Percentiles rank a stretch among this genome's conserved stretches.
Evolutionary conservation across 2,113 vertebrate species (phyloP).

Genomic region (Colaptes auratus): DNA sequence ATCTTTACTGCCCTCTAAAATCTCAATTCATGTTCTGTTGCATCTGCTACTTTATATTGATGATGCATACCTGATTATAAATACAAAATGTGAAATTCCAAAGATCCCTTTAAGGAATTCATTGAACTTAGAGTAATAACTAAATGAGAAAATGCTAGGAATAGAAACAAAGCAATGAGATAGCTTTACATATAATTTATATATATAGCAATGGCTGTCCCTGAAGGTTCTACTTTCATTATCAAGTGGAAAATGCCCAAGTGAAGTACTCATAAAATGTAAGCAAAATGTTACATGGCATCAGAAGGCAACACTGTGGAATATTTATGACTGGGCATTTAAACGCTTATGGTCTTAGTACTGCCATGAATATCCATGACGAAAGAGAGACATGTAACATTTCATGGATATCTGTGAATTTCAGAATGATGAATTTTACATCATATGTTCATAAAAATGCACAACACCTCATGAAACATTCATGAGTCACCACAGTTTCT

Average conservation of each 20-base stretch:
- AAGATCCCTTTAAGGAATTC: not conserved
- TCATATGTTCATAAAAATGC: conserved; percentile 53
- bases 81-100: conserved; percentile 3
- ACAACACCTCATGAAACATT: conserved; percentile 13
- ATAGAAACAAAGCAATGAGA: conserved; percentile 3
- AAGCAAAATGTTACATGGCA: conserved; percentile 30
- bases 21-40: not conserved
- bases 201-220: not conserved
- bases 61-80: not conserved
- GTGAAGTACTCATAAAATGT: not conserved
- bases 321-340: conserved; percentile 45
- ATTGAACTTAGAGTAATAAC: not conserved
- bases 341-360: not conserved
- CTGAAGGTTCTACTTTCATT: conserved; percentile 35
- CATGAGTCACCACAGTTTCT: conserved; percentile 13
- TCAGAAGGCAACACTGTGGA: conserved; percentile 4
- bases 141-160: conserved; percentile 1
- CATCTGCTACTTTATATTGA: not conserved
- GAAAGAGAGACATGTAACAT: not conserved
- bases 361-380: conserved; percentile 47
- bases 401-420: conserved; percentile 38
- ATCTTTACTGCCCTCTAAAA: not conserved
- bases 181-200: not conserved
- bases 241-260: conserved; percentile 36
- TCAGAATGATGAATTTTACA: conserved; percentile 49